Percentiles rank a stretch among this genome's conserved stretches.
Conservation (phyloP, 2,113 vertebrate species). For the Phrynosoma blainvillii region DNA sequence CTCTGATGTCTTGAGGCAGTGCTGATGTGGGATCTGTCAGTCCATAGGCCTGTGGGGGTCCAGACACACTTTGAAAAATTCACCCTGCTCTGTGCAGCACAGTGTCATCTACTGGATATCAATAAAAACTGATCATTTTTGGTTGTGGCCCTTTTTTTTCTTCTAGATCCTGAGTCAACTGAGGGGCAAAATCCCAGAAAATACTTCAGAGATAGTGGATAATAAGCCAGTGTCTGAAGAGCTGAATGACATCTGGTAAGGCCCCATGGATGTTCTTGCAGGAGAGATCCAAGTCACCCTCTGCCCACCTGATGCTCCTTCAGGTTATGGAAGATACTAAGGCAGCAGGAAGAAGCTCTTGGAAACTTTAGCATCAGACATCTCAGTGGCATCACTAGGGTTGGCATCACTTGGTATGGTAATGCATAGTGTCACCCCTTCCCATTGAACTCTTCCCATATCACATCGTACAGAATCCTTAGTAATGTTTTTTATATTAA, state of each 20-base stretch:
- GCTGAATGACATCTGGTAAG: conserved; percentile 68
- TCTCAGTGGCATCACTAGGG: not conserved
- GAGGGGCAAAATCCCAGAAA: conserved; percentile 34
- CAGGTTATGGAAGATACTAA: not conserved
- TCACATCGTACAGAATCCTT: no score
- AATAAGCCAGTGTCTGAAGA: conserved; percentile 50
- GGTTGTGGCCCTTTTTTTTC: not conserved
- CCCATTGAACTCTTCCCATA: no score
- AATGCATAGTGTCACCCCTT: no score
- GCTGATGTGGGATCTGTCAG: not conserved
- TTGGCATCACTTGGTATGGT: not conserved
- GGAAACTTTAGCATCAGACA: not conserved
- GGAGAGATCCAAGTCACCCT: no score
- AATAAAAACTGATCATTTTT: no score
- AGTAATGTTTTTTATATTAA: no score
- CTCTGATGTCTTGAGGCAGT: not conserved
- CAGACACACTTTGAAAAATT: not conserved
- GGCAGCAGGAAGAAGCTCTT: not conserved
- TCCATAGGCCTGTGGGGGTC: not conserved
- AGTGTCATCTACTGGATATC: not conserved
- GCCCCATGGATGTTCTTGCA: not conserved
- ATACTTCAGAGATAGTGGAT: not conserved
- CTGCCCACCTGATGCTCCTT: not conserved
- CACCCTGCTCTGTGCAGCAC: not conserved
- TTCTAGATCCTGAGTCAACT: conserved; percentile 65